Evolutionary conservation across 2,888 invertebrate genomes (phyloP).

Genomic region (Cactoblastis cactorum): DNA sequence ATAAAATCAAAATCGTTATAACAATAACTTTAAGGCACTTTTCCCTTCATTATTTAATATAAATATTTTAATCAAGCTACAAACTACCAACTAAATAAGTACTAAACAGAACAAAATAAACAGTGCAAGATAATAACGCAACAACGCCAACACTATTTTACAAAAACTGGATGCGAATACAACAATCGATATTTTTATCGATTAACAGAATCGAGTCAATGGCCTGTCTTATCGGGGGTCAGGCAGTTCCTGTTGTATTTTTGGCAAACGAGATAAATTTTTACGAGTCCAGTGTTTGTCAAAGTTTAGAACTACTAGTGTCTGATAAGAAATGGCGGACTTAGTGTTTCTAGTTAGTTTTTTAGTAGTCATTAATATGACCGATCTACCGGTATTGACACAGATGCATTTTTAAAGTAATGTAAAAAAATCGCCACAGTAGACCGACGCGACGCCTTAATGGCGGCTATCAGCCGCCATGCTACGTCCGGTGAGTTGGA

Average conservation of each 20-base stretch:
- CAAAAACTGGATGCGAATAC: slow-evolving; percentile 30
- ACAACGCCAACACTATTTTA: slow-evolving; percentile 31
- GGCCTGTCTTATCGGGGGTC: slow-evolving; percentile 32
- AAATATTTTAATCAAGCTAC: no score
- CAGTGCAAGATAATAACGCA: slow-evolving; percentile 24
- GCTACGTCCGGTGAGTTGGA: no score
- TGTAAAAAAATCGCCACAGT: no score
- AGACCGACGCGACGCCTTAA: no score
- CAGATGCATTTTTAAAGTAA: no score
- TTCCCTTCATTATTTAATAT: no score
- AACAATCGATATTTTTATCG: slow-evolving; percentile 37
- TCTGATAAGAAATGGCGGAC: neutral
- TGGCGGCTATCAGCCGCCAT: no score
- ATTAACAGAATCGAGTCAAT: slow-evolving; percentile 46
- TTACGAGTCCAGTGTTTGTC: neutral
- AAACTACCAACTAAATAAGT: neutral
- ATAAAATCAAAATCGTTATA: no score
- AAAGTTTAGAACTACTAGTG: neutral
- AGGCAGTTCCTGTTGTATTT: slow-evolving; percentile 11
- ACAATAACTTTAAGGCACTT: no score
- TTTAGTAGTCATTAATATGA: neutral
- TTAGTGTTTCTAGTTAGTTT: neutral
- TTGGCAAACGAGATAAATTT: slow-evolving; percentile 7
- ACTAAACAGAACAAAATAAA: neutral
- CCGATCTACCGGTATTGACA: no score